Evolutionary conservation across 2,113 vertebrate genomes (phyloP).

Genomic region (Anarrhichthys ocellatus): DNA sequence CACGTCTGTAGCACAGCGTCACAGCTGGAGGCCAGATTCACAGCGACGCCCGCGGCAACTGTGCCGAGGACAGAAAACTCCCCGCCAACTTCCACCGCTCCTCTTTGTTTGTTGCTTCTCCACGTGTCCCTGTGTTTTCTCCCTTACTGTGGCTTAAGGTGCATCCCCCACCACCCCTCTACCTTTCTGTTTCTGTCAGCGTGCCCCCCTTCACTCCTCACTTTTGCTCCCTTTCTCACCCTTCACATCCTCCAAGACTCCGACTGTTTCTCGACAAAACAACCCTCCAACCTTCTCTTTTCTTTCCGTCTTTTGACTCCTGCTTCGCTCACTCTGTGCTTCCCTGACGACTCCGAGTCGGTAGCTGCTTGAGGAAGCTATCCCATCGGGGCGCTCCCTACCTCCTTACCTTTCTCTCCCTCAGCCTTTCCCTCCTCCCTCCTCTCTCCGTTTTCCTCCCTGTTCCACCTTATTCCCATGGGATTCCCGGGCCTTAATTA

Average conservation of each 20-base stretch:
- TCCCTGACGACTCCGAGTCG: constrained; percentile 29
- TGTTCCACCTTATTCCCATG: constrained; percentile 51
- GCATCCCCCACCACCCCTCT: background rate
- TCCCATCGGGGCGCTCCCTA: constrained; percentile 18
- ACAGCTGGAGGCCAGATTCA: constrained; percentile 34
- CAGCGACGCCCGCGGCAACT: constrained; percentile 25
- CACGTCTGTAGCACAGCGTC: constrained; percentile 13
- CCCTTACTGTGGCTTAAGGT: background rate
- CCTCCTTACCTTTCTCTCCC: constrained; percentile 5
- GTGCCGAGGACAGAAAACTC: constrained; percentile 2
- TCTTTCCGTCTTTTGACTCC: constrained; percentile 27
- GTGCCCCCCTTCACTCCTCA: background rate
- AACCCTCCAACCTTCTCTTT: constrained; percentile 18
- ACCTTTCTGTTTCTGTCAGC: constrained; percentile 4
- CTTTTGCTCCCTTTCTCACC: background rate
- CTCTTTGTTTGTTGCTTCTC: constrained; percentile 8
- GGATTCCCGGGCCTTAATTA: constrained; percentile 80
- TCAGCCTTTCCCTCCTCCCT: background rate
- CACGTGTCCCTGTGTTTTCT: background rate
- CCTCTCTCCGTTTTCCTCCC: constrained; percentile 32
- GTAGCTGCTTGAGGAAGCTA: constrained; percentile 38
- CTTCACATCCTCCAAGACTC: background rate
- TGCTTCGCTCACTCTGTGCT: constrained; percentile 28
- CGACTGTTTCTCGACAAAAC: constrained; percentile 17
- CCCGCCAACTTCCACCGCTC: constrained; percentile 3